Base-by-base conservation (phyloP, 2,797 vertebrate genomes). In the Acanthis flammea region DNA sequence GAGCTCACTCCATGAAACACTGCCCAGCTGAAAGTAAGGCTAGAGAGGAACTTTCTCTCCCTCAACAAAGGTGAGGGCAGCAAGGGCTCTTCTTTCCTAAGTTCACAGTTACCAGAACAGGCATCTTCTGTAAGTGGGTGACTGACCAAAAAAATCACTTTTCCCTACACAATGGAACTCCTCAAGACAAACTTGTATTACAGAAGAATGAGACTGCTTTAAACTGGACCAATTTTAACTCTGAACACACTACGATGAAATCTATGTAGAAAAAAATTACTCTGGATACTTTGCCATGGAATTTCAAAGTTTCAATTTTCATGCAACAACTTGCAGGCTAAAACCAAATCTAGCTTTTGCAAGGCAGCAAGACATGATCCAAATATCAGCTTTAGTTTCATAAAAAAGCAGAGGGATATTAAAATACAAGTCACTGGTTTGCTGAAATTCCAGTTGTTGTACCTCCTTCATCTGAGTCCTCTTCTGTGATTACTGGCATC, bases 401-500 rank as follows among this genome's bases (percentile, higher is more conserved):
- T 50, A 66, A 82, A 76, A 51, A 62, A 22, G 22, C 12, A 72
- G 12, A 75, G 11, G 27, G 14, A 22, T 47, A 63, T 30, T 24
- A 75, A 58, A 90, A 28, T 22, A 2, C 6, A 93, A 55, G 19
- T 16, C 33, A 88, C 9, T 3, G 3, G 31, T 50, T 21, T 62
- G 66, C 76, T 21, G 72, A 51, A 90, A 76, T 75, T 86, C 63
- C 68, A 87, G 0, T 23, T 5, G 10, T 3, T 33, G 18, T 97
- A 98, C 97, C 97, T 97, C 89, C 61, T 90, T 96, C 94, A 61
- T 77, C 92, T 0, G 61, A 86, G 72, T 57, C 44, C 5, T 97
- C 96, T 27, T 98, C 97, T 47, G 71, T 50, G 74, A 98, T 98
- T 47, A 98, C 0, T 90, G 97, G 98, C 98, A 98, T 98, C 66